Evolutionary conservation across 2,113 vertebrate genomes (phyloP).

Genomic region (Donacobius atricapilla): DNA sequence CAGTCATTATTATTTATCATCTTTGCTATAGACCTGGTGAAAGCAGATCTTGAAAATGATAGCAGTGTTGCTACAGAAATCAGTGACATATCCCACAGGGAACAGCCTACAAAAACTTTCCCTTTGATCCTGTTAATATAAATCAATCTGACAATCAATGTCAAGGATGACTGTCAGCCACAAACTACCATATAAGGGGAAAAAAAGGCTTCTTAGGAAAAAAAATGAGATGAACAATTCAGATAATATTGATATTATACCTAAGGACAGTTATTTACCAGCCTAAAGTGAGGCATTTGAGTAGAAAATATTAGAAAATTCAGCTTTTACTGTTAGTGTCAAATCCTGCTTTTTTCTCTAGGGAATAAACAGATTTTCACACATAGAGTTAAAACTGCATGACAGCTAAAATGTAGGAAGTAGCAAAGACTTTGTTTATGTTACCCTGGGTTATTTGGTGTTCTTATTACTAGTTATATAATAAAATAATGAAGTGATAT

Average conservation of each 20-base stretch:
- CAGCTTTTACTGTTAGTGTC: not conserved
- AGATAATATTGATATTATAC: not conserved
- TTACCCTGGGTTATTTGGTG: not conserved
- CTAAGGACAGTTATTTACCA: not conserved
- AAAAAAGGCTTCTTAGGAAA: not conserved
- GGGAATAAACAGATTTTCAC: not conserved
- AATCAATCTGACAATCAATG: slow-evolving; percentile 47
- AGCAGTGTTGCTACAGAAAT: not conserved
- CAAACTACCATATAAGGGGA: not conserved
- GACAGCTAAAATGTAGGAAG: not conserved
- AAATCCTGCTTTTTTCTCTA: not conserved
- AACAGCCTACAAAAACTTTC: not conserved
- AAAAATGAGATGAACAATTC: not conserved
- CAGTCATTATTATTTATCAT: not conserved
- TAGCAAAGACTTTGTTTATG: not conserved
- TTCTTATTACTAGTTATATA: not conserved
- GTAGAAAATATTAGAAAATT: not conserved
- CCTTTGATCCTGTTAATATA: slow-evolving; percentile 22
- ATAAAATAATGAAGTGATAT: not conserved
- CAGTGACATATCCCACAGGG: not conserved
- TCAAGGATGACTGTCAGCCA: slow-evolving; percentile 18
- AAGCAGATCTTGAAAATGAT: not conserved
- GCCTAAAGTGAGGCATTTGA: not conserved
- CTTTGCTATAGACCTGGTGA: not conserved
- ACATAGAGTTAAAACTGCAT: not conserved